Evolutionary conservation across 2,113 vertebrate genomes (phyloP).

Genomic region (Phalacrocorax carbo): DNA sequence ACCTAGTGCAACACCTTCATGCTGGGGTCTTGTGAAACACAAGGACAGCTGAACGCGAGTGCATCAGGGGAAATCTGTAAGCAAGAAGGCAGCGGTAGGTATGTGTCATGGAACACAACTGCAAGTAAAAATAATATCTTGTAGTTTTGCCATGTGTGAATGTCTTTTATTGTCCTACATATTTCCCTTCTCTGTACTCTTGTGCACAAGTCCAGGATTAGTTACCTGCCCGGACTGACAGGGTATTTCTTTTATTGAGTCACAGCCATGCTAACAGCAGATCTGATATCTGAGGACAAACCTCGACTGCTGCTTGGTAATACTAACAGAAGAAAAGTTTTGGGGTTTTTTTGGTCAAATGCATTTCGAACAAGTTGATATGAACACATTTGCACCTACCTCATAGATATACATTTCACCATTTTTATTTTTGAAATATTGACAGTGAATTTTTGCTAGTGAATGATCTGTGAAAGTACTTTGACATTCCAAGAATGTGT

Average conservation of each 20-base stretch:
- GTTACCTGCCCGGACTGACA: neutral
- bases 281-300: neutral
- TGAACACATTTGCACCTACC: neutral
- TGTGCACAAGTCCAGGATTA: neutral
- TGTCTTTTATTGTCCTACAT: neutral
- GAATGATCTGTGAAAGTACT: neutral
- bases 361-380: neutral
- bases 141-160: neutral
- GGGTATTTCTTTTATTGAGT: neutral
- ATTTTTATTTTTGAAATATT: neutral
- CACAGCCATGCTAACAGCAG: neutral
- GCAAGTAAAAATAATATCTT: neutral
- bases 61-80: neutral
- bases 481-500: neutral
- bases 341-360: neutral
- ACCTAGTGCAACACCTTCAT: neutral
- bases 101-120: rapidly evolving
- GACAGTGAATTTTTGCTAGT: neutral
- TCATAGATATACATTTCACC: neutral
- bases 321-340: neutral
- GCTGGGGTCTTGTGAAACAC: neutral
- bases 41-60: neutral
- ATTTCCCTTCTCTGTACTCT: neutral
- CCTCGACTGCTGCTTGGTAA: neutral
- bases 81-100: neutral